phyloP scores from a whole-genome alignment of 2,797 vertebrate genomes.

The Dermochelys coriacea region DNA sequence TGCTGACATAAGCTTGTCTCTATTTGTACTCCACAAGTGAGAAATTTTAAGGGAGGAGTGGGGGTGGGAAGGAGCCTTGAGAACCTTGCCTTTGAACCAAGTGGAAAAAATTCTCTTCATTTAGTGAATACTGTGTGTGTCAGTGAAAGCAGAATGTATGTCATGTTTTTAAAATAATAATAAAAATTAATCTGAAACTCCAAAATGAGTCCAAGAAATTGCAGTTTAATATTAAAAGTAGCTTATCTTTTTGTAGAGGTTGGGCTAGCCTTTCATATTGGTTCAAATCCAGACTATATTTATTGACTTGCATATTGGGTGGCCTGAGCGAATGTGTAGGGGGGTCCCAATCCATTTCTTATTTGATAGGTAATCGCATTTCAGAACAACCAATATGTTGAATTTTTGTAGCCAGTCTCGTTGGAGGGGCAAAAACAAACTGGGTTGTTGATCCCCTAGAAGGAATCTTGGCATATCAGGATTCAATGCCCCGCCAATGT shows the following conservation, averaged over 20 bases:
- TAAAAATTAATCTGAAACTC: background rate
- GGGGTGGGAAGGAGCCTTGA: background rate
- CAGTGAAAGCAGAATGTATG: background rate
- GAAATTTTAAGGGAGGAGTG: background rate
- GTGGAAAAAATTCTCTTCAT: fast-evolving
- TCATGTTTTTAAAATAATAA: background rate
- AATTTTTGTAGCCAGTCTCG: background rate
- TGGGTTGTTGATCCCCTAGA: background rate
- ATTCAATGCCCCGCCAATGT: background rate
- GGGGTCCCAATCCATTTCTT: background rate
- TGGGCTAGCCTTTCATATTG: background rate
- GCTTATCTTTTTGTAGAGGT: background rate
- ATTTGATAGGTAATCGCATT: background rate
- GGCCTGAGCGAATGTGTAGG: background rate
- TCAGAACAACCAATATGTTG: background rate
- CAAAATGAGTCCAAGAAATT: background rate
- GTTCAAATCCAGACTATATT: background rate
- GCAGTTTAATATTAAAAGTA: background rate
- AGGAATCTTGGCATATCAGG: background rate
- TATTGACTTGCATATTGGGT: background rate
- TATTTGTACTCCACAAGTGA: background rate
- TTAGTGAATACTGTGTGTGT: background rate
- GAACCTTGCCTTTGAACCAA: background rate
- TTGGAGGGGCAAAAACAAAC: background rate
- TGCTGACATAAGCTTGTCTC: background rate